Evolutionary conservation across 2,888 invertebrate species (phyloP).

Genomic region (Dryobota labecula): DNA sequence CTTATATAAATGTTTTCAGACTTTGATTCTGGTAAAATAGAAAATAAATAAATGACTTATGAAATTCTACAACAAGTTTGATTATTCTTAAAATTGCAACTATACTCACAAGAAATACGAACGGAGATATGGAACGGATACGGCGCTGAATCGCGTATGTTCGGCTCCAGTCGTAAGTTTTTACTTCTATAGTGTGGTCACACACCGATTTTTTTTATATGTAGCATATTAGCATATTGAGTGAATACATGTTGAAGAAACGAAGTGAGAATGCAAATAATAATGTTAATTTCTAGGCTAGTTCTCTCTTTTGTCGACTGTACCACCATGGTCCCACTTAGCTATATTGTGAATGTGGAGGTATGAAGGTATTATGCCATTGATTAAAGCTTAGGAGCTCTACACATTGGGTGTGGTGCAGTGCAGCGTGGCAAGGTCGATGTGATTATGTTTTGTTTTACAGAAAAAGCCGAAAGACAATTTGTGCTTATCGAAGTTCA

Average conservation of each 20-base stretch:
- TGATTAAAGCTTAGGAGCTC: constrained; percentile 34
- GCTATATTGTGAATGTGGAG: background rate
- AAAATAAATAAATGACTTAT: background rate
- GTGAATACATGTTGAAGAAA: background rate
- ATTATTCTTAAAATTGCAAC: background rate
- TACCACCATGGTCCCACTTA: constrained; percentile 1
- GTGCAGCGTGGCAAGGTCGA: background rate
- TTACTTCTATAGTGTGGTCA: too few species aligned
- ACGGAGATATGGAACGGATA: too few species aligned
- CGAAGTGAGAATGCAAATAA: background rate
- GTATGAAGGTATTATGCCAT: constrained; percentile 38
- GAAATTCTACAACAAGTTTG: background rate
- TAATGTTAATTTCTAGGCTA: background rate
- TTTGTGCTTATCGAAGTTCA: too few species aligned
- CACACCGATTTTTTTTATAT: too few species aligned
- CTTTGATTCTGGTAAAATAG: background rate
- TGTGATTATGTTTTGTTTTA: background rate
- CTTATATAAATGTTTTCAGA: constrained; percentile 13
- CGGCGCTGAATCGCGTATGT: too few species aligned
- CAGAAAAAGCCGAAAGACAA: background rate
- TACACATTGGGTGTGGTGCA: background rate
- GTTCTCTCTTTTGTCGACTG: constrained; percentile 13
- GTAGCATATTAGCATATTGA: too few species aligned
- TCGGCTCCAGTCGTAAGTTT: too few species aligned
- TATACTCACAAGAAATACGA: background rate